These are phyloP conservation scores for Herminia tarsipennalis DNA, from an alignment of 2,888 invertebrate genomes.

Conservation along the genomic window DNA sequence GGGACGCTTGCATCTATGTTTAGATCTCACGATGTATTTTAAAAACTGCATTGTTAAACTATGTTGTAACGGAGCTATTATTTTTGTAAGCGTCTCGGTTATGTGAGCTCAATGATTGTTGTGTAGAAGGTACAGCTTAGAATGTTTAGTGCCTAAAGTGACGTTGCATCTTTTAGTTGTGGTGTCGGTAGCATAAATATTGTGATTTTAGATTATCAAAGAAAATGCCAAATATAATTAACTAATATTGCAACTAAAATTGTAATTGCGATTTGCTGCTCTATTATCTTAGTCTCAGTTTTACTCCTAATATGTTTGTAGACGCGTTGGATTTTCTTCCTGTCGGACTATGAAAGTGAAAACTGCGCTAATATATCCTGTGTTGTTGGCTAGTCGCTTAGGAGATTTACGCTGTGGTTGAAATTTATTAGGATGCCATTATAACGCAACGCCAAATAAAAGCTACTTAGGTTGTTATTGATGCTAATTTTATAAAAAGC, in stretches of 20 bases:
- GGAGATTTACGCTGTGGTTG: too few species aligned
- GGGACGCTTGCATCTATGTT: background rate
- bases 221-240: background rate
- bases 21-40: constrained; percentile 7
- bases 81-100: constrained; percentile 19
- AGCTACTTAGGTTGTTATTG: too few species aligned
- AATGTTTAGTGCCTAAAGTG: background rate
- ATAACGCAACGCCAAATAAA: too few species aligned
- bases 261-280: background rate
- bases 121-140: background rate
- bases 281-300: too few species aligned
- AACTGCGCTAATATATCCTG: too few species aligned
- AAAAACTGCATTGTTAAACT: constrained; percentile 15
- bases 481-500: too few species aligned
- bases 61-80: constrained; percentile 32
- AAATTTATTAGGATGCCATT: too few species aligned
- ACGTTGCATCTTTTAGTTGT: background rate
- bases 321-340: too few species aligned
- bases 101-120: constrained; percentile 14
- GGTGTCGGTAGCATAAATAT: background rate
- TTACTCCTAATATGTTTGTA: too few species aligned
- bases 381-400: too few species aligned
- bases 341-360: too few species aligned
- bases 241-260: background rate
- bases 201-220: background rate